Percentiles rank a stretch among this genome's conserved stretches.
Evolutionary conservation across 2,797 vertebrate species (phyloP).

Genomic region (Coregonus sp.): DNA sequence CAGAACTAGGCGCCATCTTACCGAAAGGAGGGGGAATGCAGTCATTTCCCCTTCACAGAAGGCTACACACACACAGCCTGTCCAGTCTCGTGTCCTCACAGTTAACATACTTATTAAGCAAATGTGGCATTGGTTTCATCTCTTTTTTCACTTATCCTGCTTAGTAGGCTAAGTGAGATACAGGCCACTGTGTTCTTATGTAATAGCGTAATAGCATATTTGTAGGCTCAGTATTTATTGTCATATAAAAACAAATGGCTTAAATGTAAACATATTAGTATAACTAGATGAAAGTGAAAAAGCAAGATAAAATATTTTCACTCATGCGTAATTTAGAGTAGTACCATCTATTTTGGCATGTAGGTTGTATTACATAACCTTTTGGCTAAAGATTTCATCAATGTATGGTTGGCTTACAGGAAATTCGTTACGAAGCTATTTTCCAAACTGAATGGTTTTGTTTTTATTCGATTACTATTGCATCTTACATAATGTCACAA

Average conservation of each 20-base stretch:
- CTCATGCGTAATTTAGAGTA: not conserved
- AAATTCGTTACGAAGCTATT: not conserved
- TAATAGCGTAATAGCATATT: not conserved
- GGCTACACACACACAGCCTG: slow-evolving; percentile 36
- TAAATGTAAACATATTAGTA: not conserved
- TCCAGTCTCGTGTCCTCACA: slow-evolving; percentile 64
- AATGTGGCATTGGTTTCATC: not conserved
- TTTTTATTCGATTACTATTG: not conserved
- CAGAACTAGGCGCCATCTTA: slow-evolving; percentile 95
- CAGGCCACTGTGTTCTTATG: not conserved
- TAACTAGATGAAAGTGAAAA: not conserved
- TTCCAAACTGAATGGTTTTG: not conserved
- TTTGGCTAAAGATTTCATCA: not conserved
- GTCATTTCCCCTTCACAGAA: not conserved
- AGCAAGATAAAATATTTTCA: not conserved
- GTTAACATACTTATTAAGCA: slow-evolving; percentile 55
- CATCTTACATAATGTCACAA: too few relatives aligned
- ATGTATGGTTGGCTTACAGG: not conserved
- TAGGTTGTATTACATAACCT: not conserved
- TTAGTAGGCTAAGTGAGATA: not conserved
- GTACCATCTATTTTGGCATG: too few relatives aligned
- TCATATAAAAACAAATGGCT: slow-evolving; percentile 1
- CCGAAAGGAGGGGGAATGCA: slow-evolving; percentile 72
- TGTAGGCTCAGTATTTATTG: not conserved
- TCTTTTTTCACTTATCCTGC: not conserved